Percentiles rank a stretch among this genome's conserved stretches.
Conservation (phyloP, 2,113 vertebrate species). For the Ptilorrhoa leucosticta region DNA sequence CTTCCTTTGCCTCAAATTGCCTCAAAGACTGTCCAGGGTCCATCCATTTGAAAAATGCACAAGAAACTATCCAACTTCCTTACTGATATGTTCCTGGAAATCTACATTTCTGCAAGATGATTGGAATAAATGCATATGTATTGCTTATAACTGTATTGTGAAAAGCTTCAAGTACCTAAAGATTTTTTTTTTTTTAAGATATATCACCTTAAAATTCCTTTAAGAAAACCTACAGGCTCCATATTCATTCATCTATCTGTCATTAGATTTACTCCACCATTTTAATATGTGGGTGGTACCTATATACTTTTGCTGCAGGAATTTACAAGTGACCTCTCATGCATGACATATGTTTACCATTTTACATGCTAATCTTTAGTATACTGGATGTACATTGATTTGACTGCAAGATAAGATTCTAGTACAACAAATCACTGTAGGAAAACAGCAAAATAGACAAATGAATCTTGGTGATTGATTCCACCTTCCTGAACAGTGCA, state of each 20-base stretch:
- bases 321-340: neutral
- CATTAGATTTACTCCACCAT: neutral
- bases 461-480: neutral
- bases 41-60: neutral
- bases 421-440: neutral
- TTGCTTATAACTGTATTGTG: neutral
- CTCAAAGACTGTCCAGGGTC: neutral
- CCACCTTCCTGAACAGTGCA: neutral
- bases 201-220: neutral
- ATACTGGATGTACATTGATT: neutral
- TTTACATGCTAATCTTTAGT: neutral
- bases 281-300: neutral
- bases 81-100: neutral
- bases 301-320: neutral
- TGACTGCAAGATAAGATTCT: neutral
- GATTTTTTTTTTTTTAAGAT: neutral
- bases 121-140: neutral
- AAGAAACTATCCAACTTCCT: neutral
- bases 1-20: neutral
- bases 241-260: neutral
- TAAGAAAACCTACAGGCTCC: neutral
- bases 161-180: neutral
- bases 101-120: neutral
- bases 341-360: neutral
- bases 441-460: neutral